These are phyloP conservation scores for Ranitomeya imitator DNA, from an alignment of 2,113 vertebrate species.

Conservation along the genomic window DNA sequence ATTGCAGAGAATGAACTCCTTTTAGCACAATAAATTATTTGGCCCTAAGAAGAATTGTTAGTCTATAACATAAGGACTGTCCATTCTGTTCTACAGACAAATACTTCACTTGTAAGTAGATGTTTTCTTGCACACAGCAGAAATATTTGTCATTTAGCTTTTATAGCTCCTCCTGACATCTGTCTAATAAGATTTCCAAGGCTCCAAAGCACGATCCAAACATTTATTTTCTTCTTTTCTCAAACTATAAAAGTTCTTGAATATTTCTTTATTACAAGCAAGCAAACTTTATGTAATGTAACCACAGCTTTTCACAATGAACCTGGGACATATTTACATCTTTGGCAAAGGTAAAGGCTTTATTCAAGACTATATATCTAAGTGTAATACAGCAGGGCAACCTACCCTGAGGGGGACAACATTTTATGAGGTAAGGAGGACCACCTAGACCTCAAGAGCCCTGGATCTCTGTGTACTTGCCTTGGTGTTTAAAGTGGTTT, in stretches of 20 bases:
- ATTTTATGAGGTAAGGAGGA: constrained; percentile 53
- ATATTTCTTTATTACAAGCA: constrained; percentile 27
- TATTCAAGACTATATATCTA: constrained; percentile 39
- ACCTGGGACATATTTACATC: constrained; percentile 45
- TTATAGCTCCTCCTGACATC: not conserved
- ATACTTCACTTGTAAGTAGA: constrained; percentile 25
- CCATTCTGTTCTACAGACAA: constrained; percentile 18
- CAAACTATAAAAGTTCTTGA: constrained; percentile 32
- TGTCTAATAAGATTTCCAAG: constrained; percentile 29
- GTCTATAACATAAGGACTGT: constrained; percentile 5
- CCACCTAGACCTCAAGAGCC: constrained; percentile 56
- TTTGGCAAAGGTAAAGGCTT: constrained; percentile 49
- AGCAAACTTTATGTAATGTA: constrained; percentile 44
- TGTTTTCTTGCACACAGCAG: constrained; percentile 16
- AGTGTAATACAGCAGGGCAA: constrained; percentile 38
- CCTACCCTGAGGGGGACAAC: constrained; percentile 52
- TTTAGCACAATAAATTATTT: not conserved
- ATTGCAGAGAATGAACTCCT: not conserved
- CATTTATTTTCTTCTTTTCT: constrained; percentile 35
- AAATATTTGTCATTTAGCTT: constrained; percentile 18
- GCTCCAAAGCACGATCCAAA: not conserved
- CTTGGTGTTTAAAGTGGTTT: constrained; percentile 51
- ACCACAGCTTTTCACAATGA: constrained; percentile 46
- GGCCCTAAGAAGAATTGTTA: constrained; percentile 6
- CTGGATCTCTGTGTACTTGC: constrained; percentile 34